A percentile compares a stretch with the other conserved stretches of the same genome.
Conservation (phyloP, 2,113 vertebrate species). For the Istiophorus platypterus region DNA sequence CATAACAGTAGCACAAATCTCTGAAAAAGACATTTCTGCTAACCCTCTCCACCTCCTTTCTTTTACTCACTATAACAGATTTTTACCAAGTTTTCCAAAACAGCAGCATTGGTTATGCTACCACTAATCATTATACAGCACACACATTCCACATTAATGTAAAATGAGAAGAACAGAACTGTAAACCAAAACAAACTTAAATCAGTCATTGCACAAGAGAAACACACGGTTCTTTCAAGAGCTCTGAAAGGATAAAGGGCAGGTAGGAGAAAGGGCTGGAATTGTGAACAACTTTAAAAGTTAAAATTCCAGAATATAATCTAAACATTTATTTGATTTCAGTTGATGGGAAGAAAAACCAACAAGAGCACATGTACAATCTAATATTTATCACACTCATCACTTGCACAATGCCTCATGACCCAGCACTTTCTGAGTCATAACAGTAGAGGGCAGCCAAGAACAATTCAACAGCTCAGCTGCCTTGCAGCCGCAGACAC, state of each 20-base stretch:
- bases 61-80: slow-evolving; percentile 10
- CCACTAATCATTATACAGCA: not conserved
- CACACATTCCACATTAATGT: not conserved
- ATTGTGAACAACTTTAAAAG: not conserved
- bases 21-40: slow-evolving; percentile 19
- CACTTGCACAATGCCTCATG: not conserved
- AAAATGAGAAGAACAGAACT: not conserved
- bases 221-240: too few species aligned
- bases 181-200: not conserved
- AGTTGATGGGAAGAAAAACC: not conserved
- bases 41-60: not conserved
- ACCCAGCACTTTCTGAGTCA: slow-evolving; percentile 37
- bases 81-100: not conserved
- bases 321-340: not conserved
- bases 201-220: not conserved
- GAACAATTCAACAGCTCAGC: slow-evolving; percentile 13
- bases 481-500: slow-evolving; percentile 7
- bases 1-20: slow-evolving; percentile 53
- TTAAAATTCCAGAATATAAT: not conserved
- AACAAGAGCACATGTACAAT: not conserved
- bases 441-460: slow-evolving; percentile 79
- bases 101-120: not conserved
- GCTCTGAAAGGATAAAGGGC: too few species aligned
- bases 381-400: slow-evolving; percentile 7
- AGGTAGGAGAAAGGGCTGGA: not conserved